Percentiles rank a stretch among this genome's conserved stretches.
These are phyloP conservation scores for Argopecten irradians DNA, from an alignment of 1,140 invertebrate species.

Conservation along the genomic window DNA sequence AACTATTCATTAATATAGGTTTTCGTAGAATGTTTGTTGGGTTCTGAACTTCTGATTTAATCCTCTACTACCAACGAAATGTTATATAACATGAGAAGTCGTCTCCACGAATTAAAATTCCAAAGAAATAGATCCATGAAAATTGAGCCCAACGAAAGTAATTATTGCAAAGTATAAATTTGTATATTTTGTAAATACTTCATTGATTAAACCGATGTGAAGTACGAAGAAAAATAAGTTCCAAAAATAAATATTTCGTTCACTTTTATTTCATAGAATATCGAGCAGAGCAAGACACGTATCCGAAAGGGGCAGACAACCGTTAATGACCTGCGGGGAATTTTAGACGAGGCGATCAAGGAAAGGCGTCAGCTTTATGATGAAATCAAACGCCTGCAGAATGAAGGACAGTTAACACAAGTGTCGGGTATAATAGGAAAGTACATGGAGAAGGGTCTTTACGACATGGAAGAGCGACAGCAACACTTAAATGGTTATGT, in stretches of 20 bases:
- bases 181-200: too few species aligned
- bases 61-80: too few species aligned
- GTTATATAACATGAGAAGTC: too few species aligned
- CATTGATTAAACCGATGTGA: too few species aligned
- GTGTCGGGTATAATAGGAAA: slow-evolving; percentile 55
- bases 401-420: slow-evolving; percentile 48
- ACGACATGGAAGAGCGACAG: slow-evolving; percentile 45
- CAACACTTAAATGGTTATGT: slow-evolving; percentile 45
- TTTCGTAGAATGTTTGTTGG: too few species aligned
- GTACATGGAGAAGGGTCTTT: slow-evolving; percentile 56
- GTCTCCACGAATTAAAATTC: too few species aligned
- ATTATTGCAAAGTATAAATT: too few species aligned
- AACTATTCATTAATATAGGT: too few species aligned
- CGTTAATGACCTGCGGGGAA: slow-evolving; percentile 61
- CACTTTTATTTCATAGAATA: slow-evolving; percentile 55
- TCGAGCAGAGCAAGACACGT: slow-evolving; percentile 62
- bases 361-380: slow-evolving; percentile 65
- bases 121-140: too few species aligned
- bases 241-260: neutral
- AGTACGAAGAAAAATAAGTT: neutral
- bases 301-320: slow-evolving; percentile 64
- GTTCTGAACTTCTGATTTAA: too few species aligned
- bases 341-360: slow-evolving; percentile 64
- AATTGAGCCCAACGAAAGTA: too few species aligned
- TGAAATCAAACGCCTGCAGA: slow-evolving; percentile 59